phyloP scores from a whole-genome alignment of 2,797 vertebrate species.

The Crocidura indochinensis region DNA sequence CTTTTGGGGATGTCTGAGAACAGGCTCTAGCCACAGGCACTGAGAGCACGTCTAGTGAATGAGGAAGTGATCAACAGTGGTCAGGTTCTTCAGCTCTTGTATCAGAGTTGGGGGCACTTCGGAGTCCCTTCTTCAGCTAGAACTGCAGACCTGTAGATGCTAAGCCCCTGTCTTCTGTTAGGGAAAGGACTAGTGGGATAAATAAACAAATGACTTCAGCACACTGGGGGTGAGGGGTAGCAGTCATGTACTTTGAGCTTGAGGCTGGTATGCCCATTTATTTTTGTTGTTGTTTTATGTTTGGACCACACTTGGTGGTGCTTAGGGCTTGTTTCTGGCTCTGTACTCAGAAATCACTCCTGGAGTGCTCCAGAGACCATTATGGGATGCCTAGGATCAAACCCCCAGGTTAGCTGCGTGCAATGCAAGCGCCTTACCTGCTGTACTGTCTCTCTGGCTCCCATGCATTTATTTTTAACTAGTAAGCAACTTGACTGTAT shows the following conservation, averaged over 20 bases:
- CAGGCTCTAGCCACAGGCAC: neutral
- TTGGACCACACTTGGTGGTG: too few relatives aligned
- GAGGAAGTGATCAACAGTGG: neutral
- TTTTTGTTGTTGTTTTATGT: neutral
- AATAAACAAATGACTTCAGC: neutral
- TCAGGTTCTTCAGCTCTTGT: neutral
- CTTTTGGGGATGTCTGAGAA: neutral
- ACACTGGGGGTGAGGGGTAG: neutral
- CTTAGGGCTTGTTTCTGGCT: too few relatives aligned
- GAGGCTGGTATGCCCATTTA: neutral
- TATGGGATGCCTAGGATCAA: too few relatives aligned
- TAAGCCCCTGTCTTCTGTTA: neutral
- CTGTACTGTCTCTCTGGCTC: too few relatives aligned
- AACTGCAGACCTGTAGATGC: neutral
- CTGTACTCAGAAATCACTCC: too few relatives aligned
- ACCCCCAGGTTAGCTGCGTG: too few relatives aligned
- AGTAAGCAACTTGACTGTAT: neutral
- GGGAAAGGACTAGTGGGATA: neutral
- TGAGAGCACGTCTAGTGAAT: too few relatives aligned
- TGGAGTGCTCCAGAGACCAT: too few relatives aligned
- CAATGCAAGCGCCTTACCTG: too few relatives aligned
- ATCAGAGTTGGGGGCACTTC: too few relatives aligned
- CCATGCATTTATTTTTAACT: neutral
- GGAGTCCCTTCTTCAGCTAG: neutral
- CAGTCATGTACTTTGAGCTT: conserved; percentile 18